Evolutionary conservation across 2,113 vertebrate genomes (phyloP).

Genomic region (Epinephelus moara): DNA sequence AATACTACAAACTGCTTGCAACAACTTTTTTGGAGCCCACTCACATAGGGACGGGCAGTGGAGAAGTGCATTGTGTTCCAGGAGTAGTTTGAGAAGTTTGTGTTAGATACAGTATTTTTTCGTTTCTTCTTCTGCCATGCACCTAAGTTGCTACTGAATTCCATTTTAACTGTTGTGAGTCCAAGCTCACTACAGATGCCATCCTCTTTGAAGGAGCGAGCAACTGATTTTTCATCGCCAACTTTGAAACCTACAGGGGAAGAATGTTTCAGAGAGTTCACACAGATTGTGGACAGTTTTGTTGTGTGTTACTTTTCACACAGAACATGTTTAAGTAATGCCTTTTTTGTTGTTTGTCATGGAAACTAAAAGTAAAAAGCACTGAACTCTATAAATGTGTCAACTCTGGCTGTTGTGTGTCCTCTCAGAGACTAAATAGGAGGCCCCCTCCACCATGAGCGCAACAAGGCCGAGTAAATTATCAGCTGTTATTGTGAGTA

Average conservation of each 20-base stretch:
- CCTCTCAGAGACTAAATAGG: conserved; percentile 4
- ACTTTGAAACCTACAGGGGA: not conserved
- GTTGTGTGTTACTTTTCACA: not conserved
- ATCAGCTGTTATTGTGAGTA: conserved; percentile 26
- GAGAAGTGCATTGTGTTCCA: not conserved
- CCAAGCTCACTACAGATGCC: not conserved
- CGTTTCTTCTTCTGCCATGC: not conserved
- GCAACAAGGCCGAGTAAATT: conserved; percentile 28
- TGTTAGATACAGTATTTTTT: not conserved
- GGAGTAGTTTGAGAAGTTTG: not conserved
- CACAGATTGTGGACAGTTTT: not conserved
- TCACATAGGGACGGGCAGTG: not conserved
- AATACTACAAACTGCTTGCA: not conserved
- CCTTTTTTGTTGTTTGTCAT: not conserved
- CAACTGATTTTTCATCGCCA: not conserved
- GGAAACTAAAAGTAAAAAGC: too few species aligned
- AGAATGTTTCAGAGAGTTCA: not conserved
- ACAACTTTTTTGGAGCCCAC: not conserved
- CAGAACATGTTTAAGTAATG: not conserved
- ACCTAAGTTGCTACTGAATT: not conserved
- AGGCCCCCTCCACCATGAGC: conserved; percentile 13
- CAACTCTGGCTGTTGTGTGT: conserved; percentile 4
- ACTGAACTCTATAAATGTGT: not conserved
- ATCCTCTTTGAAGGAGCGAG: not conserved
- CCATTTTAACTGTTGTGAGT: not conserved